These are phyloP conservation scores for Acleris laterana DNA, from an alignment of 2,888 invertebrate species.

Conservation along the genomic window DNA sequence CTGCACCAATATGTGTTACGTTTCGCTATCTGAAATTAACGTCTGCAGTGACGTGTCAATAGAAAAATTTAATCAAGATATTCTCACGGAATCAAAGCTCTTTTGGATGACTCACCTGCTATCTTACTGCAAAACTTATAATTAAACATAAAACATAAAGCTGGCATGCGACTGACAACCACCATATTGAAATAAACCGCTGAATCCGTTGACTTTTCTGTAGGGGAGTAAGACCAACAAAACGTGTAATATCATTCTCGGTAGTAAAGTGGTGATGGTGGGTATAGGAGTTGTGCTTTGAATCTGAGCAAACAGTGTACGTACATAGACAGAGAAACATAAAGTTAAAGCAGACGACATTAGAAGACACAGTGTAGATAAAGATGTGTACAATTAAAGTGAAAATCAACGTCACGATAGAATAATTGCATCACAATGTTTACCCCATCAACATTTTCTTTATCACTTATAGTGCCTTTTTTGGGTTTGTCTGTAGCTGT, in stretches of 20 bases:
- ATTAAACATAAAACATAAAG: conserved; percentile 55
- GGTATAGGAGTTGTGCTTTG: conserved; percentile 45
- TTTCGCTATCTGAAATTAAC: too few species aligned
- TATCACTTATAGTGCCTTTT: conserved; percentile 58
- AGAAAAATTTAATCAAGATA: too few species aligned
- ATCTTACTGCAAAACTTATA: conserved; percentile 27
- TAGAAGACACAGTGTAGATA: conserved; percentile 35
- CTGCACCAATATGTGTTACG: neutral
- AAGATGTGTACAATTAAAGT: conserved; percentile 46
- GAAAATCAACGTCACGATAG: conserved; percentile 53
- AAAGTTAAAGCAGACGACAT: conserved; percentile 19
- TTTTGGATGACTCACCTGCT: conserved; percentile 8
- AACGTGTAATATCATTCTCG: conserved; percentile 22
- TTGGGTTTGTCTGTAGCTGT: conserved; percentile 67
- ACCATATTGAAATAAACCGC: conserved; percentile 22
- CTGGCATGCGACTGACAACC: conserved; percentile 69
- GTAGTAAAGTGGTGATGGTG: conserved; percentile 38
- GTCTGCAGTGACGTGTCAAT: too few species aligned
- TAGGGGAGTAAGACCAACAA: neutral
- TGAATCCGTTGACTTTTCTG: neutral
- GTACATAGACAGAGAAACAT: conserved; percentile 31
- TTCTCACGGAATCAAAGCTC: conserved; percentile 6
- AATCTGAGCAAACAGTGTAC: conserved; percentile 43
- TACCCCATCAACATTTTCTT: conserved; percentile 66
- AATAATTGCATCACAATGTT: conserved; percentile 50